Percentiles rank a stretch among this genome's conserved stretches.
Evolutionary conservation across 2,888 invertebrate genomes (phyloP).

Genomic region (Drosophila yooni): DNA sequence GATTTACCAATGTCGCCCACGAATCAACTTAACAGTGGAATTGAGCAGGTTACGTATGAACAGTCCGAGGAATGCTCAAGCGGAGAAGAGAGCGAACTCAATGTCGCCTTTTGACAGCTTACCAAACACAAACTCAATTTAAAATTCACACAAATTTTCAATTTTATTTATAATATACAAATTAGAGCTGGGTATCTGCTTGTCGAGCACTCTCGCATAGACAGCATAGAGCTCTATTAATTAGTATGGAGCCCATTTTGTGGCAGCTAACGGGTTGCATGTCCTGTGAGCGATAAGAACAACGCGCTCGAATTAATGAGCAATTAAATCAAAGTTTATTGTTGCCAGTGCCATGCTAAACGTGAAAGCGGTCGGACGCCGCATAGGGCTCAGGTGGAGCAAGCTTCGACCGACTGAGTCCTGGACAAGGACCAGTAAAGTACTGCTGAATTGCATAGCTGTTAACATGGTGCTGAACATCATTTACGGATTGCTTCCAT

Average conservation of each 20-base stretch:
- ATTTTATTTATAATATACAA: neutral
- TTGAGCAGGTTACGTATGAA: neutral
- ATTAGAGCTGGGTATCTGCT: neutral
- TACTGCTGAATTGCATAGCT: slow-evolving; percentile 20
- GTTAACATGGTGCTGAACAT: slow-evolving; percentile 21
- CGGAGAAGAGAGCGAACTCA: neutral
- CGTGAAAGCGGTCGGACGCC: slow-evolving; percentile 34
- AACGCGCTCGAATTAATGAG: too few relatives aligned
- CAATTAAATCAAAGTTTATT: slow-evolving; percentile 16
- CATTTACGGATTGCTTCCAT: slow-evolving; percentile 46
- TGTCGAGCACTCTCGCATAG: neutral
- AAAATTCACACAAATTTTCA: neutral
- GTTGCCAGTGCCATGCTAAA: slow-evolving; percentile 54
- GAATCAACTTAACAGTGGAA: neutral
- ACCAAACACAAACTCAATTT: neutral
- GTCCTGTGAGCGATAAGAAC: slow-evolving; percentile 41
- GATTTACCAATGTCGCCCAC: neutral
- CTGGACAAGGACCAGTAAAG: slow-evolving; percentile 39
- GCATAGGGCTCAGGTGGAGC: slow-evolving; percentile 16
- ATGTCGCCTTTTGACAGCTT: neutral
- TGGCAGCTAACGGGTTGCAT: neutral
- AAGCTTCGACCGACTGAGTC: slow-evolving; percentile 1
- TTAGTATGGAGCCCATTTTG: slow-evolving; percentile 2
- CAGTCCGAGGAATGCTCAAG: neutral
- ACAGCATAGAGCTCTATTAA: neutral